Evolutionary conservation across 2,113 vertebrate genomes (phyloP), one percentile per base, ranked within the genome.

Genomic region (Casuarius casuarius): DNA sequence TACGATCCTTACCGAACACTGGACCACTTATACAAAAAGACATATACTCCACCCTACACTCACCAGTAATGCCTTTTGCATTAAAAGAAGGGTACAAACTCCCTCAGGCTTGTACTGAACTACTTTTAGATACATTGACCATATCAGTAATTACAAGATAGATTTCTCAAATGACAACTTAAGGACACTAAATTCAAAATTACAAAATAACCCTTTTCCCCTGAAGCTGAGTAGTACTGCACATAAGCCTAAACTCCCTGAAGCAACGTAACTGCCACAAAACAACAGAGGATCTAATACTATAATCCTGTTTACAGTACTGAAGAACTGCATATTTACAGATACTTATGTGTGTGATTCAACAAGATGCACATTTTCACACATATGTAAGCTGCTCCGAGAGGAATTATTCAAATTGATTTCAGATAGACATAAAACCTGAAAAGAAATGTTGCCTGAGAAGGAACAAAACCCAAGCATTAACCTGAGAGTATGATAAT

Each of bases 391-490:
- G 22, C 49, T 8, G 8, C 16, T 40, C 28, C 10, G 15, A 82
- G 35, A 92, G 35, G 11, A 72, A 48, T 68, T 5, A 65, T 25
- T 38, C 38, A 52, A 85, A 93, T 23, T 72, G 35, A 48, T 90
- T 93, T 79, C 42, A 80, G 28, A 76, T 2, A 82, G 58, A 74
- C 26, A 90, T 75, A 91, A 88, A 40, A 68, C 49, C 62, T 65
- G 58, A 54, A 26, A 31, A 52, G 33, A 84, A 54, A 73, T 22
- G 40, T 38, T n/a, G 21, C 12, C 67, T 23, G 42, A 66, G 56
- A 92, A 90, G 42, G 21, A 90, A 72, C 8, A 83, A 87, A 82
- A 81, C 16, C n/a, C 81, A 38, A 87, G 15, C 48, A 90, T n/a
- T 87, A 79, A 87, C 19, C 38, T 46, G 75, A 58, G 63, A 93